phyloP scores from a whole-genome alignment of 2,888 invertebrate species.

The Drosophila koepferae region DNA sequence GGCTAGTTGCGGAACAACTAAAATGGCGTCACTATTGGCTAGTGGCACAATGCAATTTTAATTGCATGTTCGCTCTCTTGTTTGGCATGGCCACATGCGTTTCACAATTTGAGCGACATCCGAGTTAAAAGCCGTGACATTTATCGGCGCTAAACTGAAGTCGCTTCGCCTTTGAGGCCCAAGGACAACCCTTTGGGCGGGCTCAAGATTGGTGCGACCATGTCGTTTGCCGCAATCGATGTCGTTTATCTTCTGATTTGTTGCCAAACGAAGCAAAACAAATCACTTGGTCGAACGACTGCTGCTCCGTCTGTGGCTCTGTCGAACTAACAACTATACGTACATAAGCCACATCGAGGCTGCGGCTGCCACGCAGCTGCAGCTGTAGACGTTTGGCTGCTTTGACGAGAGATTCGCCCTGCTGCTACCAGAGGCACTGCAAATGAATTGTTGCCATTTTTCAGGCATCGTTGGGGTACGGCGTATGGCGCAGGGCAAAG shows the following conservation, averaged over 20 bases:
- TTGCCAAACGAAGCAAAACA: constrained; percentile 78
- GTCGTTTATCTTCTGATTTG: constrained; percentile 79
- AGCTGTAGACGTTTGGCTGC: constrained; percentile 18
- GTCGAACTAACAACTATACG: constrained; percentile 61
- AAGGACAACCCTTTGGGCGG: constrained; percentile 38
- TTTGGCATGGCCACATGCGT: constrained; percentile 25
- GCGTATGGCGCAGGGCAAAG: constrained; percentile 28
- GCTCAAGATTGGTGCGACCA: constrained; percentile 43
- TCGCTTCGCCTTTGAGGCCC: constrained; percentile 21
- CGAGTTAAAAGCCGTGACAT: constrained; percentile 47
- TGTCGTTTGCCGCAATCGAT: constrained; percentile 77
- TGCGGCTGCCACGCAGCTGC: constrained; percentile 44
- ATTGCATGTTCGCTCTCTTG: constrained; percentile 48
- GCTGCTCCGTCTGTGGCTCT: constrained; percentile 18
- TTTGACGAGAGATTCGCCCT: constrained; percentile 15
- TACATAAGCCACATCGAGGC: constrained; percentile 29
- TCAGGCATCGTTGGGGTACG: constrained; percentile 65
- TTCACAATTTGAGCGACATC: constrained; percentile 32
- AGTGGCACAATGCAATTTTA: constrained; percentile 64
- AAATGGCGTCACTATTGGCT: constrained; percentile 34
- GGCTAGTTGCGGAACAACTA: constrained; percentile 5
- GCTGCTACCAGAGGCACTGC: constrained; percentile 44
- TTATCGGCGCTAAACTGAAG: constrained; percentile 38
- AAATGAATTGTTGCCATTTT: constrained; percentile 78
- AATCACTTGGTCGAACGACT: constrained; percentile 74